Evolutionary conservation across 2,888 invertebrate species (phyloP), one percentile per base, ranked within the genome.

Genomic region (Parthenolecanium corni): DNA sequence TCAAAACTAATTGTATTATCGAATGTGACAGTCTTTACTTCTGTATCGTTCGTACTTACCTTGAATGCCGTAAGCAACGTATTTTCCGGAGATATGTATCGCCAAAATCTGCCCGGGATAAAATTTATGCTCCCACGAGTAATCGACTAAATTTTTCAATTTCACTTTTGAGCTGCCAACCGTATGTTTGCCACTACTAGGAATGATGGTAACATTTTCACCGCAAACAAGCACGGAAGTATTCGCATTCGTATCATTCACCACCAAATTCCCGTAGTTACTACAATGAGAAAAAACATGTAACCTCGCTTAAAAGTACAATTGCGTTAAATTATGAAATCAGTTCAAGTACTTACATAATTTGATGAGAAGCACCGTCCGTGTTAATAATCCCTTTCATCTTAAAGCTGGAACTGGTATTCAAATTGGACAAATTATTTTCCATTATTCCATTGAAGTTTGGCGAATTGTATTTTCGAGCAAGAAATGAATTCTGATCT

Each of bases 121-220:
- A 71, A 87, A 86, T 69, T 85, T 84, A 51, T 85, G 81, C 72
- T 94, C 94, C 95, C 95, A 95, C 68, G 86, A 87, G 73, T 89
- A 94, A 71, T 93, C 92, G 21, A 93, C 92, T 52, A 92, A 81
- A 73, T 88, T 90, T 70, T 85, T 87, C 49, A 92, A 80, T 72
- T 91, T 92, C 24, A 95, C 89, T 76, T 91, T 88, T 0, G 90
- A 91, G 72, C 88, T 88, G 49, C 89, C 89, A 70, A 86, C 86
- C 70, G 82, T 82, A 70, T 86, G 87, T 61, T 78, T 80, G 12
- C 86, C 86, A 6, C 82, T 77, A 63, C 82, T 84, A 36, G 86
- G 84, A 64, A 82, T 77, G 31, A 90, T 80, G 62, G 80, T 79
- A 16, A 89, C 85, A 70, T 86, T 80, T 42, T 78, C 75, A 52